Base-by-base conservation (phyloP, 2,888 invertebrate species). In the Pemphredon lugubris region DNA sequence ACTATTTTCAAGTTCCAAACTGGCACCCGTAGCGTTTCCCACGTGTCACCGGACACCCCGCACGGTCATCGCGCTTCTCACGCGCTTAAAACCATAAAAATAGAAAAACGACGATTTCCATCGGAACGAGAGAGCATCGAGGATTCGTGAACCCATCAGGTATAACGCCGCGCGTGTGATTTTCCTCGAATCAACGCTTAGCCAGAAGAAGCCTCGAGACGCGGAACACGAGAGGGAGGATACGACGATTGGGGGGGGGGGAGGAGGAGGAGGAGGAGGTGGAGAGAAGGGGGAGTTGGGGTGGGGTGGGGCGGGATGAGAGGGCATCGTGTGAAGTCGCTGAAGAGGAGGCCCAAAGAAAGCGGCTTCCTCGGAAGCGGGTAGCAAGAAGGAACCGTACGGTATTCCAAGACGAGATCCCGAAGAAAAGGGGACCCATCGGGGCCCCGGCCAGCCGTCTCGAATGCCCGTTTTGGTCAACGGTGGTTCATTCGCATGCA, bases 401-500 rank as follows among this genome's bases (percentile, higher is more conserved):
- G 78, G 74, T 79, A 75, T 81, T 82, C 81, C 81, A 65, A 81
- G 81, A 79, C 67, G 70, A 75, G 74, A 73, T 74, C 74, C 69
- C 71, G 73, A 75, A 68, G 73, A 83, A 83, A 83, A 79, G 73
- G 75, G 83, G 71, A 77, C 45, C 61, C 73, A 69, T 68, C 61
- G 76, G 73, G 58, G n/a, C n/a, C n/a, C 79, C 73, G 51, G 54
- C 70, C 69, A 61, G 78, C 57, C 81, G 77, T 72, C 79, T 67
- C 45, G 71, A 69, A 83, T 79, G 83, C 83, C 84, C 83, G 80
- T 84, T 85, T 84, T 86, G 86, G 86, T 86, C 72, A 82, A 76
- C 75, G 71, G 68, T 65, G 77, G 73, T 80, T 85, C 84, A 83
- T 86, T 86, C 86, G 83, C 85, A 84, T 86, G 84, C 85, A 67